Percentiles rank a stretch among this genome's conserved stretches.
Conservation (phyloP, 2,888 invertebrate species). For the Heliconius ethilla region DNA sequence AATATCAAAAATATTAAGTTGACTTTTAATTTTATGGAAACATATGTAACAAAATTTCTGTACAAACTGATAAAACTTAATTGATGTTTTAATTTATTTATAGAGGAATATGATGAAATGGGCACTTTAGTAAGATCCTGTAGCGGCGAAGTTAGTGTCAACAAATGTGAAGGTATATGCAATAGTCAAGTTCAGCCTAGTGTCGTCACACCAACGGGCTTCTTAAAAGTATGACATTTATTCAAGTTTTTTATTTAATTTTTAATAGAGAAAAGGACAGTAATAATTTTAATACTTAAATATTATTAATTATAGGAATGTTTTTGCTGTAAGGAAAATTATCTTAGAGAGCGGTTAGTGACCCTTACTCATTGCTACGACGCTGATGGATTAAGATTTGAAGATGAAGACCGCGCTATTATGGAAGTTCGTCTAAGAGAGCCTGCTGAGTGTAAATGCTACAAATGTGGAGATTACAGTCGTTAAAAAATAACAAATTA, state of each 20-base stretch:
- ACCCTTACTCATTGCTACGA: slow-evolving; percentile 93
- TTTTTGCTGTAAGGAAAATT: slow-evolving; percentile 94
- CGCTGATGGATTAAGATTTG: slow-evolving; percentile 90
- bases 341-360: slow-evolving; percentile 89
- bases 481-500: slow-evolving; percentile 73
- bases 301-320: slow-evolving; percentile 86
- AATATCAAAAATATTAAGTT: no score
- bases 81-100: slow-evolving; percentile 24
- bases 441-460: slow-evolving; percentile 94
- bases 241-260: neutral
- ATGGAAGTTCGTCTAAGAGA: slow-evolving; percentile 93
- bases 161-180: slow-evolving; percentile 96
- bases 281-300: neutral
- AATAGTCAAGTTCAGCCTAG: slow-evolving; percentile 96
- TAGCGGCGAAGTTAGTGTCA: slow-evolving; percentile 93
- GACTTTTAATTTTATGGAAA: no score
- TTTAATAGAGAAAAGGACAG: neutral
- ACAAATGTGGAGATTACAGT: slow-evolving; percentile 93
- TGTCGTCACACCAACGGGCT: slow-evolving; percentile 93
- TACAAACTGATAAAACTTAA: neutral
- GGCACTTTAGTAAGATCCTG: slow-evolving; percentile 93
- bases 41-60: neutral
- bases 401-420: slow-evolving; percentile 84
- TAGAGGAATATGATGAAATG: slow-evolving; percentile 93
- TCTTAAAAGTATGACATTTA: slow-evolving; percentile 86